Base-by-base conservation (phyloP, 2,797 vertebrate species). In the Pantherophis vulpinus region DNA sequence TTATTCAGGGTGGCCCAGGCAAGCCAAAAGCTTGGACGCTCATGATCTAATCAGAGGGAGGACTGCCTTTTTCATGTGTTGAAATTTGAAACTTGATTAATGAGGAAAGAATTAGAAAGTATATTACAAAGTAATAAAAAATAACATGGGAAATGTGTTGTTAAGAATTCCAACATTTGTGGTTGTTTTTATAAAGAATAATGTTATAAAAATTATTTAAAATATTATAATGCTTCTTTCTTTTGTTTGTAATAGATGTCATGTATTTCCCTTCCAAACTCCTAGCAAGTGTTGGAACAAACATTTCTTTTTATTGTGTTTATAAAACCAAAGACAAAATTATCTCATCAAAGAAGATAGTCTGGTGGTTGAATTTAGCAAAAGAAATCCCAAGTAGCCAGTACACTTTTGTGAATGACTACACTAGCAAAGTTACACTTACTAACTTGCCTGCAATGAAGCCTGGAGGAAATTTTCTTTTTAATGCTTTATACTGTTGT, bases 261-360 rank as follows among this genome's bases (percentile, higher is more conserved):
- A 98, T 98, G 93, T 99, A 99, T 97, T 98, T 99, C 86, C 99
- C 99, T 4, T 95, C 98, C 86, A 98, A 98, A 94, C 94, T 98
- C 51, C 97, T 99, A 95, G 98, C 96, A 16, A 97, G 95, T 0
- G 97, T 97, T 0, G 99, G 98, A 5, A 98, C 98, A 87, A 98
- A 98, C 0, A 94, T 98, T 37, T 99, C 98, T 0, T 97, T 99
- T 59, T 97, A 98, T 32, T 99, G 99, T 91, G 96, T 98, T 90
- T 99, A 98, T 93, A 99, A 98, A 90, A 97, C 98, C 93, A 96
- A 94, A 94, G 97, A 95, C 92, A 91, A 97, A 94, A 96, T 97
- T 0, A 97, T 98, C 55, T 90, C 90, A 51, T 96, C 98, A 79
- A 96, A 96, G 95, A 96, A 96, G 51, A 98, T 99, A 89, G 95